Evolutionary conservation across 2,113 vertebrate genomes (phyloP), one percentile per base, ranked within the genome.

Genomic region (Dicentrarchus labrax): DNA sequence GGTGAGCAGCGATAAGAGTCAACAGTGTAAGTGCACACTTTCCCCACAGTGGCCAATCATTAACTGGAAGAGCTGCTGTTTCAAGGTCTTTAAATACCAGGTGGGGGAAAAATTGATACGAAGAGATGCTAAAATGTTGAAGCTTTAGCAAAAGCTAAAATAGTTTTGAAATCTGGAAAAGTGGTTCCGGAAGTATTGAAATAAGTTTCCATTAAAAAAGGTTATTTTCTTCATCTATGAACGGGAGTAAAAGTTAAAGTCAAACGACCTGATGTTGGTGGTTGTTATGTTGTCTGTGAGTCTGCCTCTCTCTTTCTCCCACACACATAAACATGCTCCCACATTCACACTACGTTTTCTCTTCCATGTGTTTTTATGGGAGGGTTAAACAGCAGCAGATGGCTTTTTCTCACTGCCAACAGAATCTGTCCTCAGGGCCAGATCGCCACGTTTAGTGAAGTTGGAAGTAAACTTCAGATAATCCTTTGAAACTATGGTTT

Each of bases 1-100:
- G 94, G 94, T 89, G 93, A 86, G 67, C 60, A 76, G 91, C 53
- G 94, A 96, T 96, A 96, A 95, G 94, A 93, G 89, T 92, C 89
- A 92, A 91, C 92, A 89, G 86, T 90, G 86, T 92, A 88, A 92
- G 91, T 86, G 89, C 89, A 93, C 91, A 89, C 90, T 94, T 91
- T 93, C 91, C 90, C 88, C 85, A 59, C 80, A 88, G 66, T 90
- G 91, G 92, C 87, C 86, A 96, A 95, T 95, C 87, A 96, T 96
- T 95, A 95, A 95, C 93, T 84, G 82, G 68, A 73, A 87, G 65
- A 84, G 86, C 81, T 90, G 90, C 85, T 78, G 66, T 93, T 91
- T 90, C 85, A 93, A 92, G 89, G 89, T 91, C 91, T 91, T 93
- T 92, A 92, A 94, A 94, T 86, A 80, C 67, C 79, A 91, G 88